Conservation (phyloP, 2,113 vertebrate species). For the Ammospiza caudacuta region DNA sequence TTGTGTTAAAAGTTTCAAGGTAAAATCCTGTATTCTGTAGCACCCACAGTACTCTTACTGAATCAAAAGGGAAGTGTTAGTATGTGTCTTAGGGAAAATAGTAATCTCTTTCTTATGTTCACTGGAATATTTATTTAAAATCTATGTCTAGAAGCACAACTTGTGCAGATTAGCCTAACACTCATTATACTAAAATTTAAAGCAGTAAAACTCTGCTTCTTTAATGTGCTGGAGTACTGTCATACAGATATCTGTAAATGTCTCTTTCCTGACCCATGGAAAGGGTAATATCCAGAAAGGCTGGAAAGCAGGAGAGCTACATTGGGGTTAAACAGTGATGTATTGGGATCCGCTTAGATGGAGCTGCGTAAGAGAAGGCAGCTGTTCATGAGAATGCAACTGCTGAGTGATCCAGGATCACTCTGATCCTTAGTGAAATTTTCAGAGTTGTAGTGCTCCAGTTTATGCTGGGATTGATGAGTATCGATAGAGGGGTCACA, state of each 20-base stretch:
- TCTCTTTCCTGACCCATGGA: neutral
- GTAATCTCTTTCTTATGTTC: neutral
- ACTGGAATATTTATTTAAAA: neutral
- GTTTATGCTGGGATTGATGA: neutral
- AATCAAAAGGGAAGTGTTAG: neutral
- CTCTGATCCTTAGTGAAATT: neutral
- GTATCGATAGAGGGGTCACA: fast-evolving
- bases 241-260: neutral
- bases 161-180: neutral
- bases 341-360: neutral
- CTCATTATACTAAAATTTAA: neutral
- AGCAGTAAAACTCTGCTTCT: neutral
- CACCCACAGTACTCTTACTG: neutral
- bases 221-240: neutral
- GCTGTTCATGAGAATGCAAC: neutral
- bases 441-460: neutral
- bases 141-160: neutral
- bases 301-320: neutral
- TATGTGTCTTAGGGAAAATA: neutral
- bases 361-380: neutral
- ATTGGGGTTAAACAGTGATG: neutral
- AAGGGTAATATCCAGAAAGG: neutral
- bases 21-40: neutral
- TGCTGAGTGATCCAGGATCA: neutral
- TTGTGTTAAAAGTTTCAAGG: neutral